phyloP scores from a whole-genome alignment of 2,113 vertebrate species.

The Tor tambroides region DNA sequence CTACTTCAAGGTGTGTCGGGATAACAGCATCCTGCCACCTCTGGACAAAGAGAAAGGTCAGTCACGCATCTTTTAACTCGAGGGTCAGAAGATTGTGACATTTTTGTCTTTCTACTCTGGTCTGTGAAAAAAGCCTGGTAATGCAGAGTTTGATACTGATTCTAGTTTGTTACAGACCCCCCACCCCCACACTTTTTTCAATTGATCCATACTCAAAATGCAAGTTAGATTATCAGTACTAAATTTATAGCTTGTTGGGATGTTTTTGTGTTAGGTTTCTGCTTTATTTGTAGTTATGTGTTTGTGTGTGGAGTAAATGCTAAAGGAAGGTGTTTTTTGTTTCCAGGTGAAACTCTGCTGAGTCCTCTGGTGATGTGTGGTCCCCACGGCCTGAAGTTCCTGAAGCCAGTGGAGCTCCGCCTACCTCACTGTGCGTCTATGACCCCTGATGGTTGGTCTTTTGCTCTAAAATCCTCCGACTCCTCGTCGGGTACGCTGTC shows the following conservation, averaged over 20 bases:
- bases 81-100: neutral
- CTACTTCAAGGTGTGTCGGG: no score
- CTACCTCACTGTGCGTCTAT: slow-evolving; percentile 99
- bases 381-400: slow-evolving; percentile 98
- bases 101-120: neutral
- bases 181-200: no score
- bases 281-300: slow-evolving; percentile 83
- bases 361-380: slow-evolving; percentile 99
- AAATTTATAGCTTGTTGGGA: neutral
- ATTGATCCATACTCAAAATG: neutral
- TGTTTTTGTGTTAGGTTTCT: neutral
- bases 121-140: neutral
- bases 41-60: slow-evolving; percentile 83
- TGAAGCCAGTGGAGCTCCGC: slow-evolving; percentile 99
- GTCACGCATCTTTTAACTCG: neutral
- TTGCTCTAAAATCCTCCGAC: slow-evolving; percentile 99
- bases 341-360: slow-evolving; percentile 92
- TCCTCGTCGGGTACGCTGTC: slow-evolving; percentile 98
- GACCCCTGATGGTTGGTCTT: slow-evolving; percentile 99
- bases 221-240: neutral
- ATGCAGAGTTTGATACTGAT: neutral
- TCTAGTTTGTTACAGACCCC: neutral
- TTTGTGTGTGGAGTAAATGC: slow-evolving; percentile 96
- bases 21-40: no score
- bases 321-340: slow-evolving; percentile 81